Evolutionary conservation across 2,113 vertebrate species (phyloP).

Genomic region (Tricholaema leucomelas): DNA sequence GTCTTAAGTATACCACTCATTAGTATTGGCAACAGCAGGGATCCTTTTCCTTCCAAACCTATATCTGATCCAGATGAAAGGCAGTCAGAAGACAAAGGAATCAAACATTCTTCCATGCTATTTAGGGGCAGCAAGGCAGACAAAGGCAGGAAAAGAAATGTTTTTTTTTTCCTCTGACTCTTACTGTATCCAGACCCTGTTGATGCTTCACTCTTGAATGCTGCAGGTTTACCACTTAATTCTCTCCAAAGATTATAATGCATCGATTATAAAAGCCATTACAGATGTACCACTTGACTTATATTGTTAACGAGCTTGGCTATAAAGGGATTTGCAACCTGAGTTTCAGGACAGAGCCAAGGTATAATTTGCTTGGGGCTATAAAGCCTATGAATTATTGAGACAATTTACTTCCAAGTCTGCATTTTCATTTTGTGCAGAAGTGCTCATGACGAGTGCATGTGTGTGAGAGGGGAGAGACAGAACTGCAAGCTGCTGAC

Average conservation of each 20-base stretch:
- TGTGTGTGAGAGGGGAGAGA: neutral
- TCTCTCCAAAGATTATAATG: conserved; percentile 17
- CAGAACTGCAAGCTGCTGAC: neutral
- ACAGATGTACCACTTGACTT: conserved; percentile 26
- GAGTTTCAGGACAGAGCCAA: conserved; percentile 40
- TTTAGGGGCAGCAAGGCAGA: neutral
- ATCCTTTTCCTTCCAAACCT: neutral
- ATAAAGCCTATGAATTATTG: conserved; percentile 64
- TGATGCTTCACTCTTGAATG: neutral
- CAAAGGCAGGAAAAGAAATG: neutral
- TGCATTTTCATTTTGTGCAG: conserved; percentile 2
- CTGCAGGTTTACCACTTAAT: conserved; percentile 40
- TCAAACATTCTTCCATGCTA: neutral
- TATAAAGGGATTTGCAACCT: conserved; percentile 55
- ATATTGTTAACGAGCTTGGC: conserved; percentile 12
- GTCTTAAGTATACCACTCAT: neutral
- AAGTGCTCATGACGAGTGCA: neutral
- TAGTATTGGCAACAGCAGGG: neutral
- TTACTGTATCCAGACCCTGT: neutral
- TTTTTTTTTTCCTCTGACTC: neutral
- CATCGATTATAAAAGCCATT: conserved; percentile 27
- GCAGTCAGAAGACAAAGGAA: neutral
- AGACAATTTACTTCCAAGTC: conserved; percentile 58
- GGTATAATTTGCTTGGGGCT: conserved; percentile 55
- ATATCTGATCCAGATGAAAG: neutral